Evolutionary conservation across 2,113 vertebrate species (phyloP), one percentile per base, ranked within the genome.

Genomic region (Anser brachyrhynchus): DNA sequence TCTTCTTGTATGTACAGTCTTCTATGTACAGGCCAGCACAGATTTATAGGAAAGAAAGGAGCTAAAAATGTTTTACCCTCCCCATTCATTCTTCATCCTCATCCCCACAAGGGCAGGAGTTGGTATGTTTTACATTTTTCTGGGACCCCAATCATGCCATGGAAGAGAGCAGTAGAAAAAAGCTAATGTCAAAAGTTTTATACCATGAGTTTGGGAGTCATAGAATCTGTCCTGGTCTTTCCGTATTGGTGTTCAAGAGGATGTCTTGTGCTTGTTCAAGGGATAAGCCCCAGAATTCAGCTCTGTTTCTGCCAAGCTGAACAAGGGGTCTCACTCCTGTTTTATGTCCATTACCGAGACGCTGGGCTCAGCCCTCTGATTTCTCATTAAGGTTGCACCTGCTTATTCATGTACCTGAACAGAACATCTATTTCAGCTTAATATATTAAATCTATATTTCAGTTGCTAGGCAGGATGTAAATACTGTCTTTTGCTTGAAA

Each of bases 91-190:
- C 43, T 73, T 58, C 37, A 25, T 3, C 43, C 8, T 67, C 18
- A 35, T 4, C 1, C 6, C 9, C 7, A 20, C 11, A 41, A 44
- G 41, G 29, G 6, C 29, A 54, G 13, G 31, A 33, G 4, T 16
- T 51, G 35, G 4, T 23, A 33, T 14, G 1, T 29, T 35, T 54
- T 35, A 33, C 6, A 22, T 79, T 58, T 73, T 83, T 2, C 12
- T 62, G 39, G 16, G 41, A 16, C 15, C 2, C 7, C 2, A 1
- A 3, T 57, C 20, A 9, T 15, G 7, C 2, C 25, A 12, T 19
- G 54, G 35, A 79, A 67, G 22, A 59, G 6, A 37, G 5, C 46
- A 64, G 39, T 1, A 54, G 19, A 8, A 15, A 67, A 41, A 61
- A 26, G 3, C 7, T 22, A 4, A 1, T 10, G 5, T 55, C 69